A percentile compares a stretch with the other conserved stretches of the same genome.
Evolutionary conservation across 2,113 vertebrate species (phyloP).

Genomic region (Heloderma charlesbogerti): DNA sequence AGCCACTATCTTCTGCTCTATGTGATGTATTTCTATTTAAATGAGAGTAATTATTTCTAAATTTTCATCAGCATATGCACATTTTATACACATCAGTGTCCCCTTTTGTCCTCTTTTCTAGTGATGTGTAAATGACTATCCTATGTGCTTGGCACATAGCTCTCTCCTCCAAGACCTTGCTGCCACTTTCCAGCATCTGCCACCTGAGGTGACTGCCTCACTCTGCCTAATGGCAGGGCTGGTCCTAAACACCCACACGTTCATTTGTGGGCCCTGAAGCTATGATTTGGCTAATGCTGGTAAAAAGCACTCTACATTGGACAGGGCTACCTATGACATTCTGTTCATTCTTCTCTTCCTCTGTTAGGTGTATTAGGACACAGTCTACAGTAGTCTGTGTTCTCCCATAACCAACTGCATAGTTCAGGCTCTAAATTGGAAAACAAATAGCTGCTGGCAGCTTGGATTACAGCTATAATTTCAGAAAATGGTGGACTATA

Average conservation of each 20-base stretch:
- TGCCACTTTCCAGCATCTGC: no score
- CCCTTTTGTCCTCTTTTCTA: no score
- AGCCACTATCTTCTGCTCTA: no score
- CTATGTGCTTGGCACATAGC: no score
- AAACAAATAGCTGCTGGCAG: constrained; percentile 28
- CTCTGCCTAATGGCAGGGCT: no score
- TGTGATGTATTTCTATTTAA: no score
- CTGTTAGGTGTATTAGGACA: background rate
- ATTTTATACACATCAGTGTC: no score
- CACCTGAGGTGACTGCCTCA: no score
- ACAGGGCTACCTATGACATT: background rate
- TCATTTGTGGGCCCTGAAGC: background rate
- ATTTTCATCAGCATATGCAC: no score
- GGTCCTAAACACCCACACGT: background rate
- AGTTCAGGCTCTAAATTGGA: constrained; percentile 22
- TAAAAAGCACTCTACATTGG: background rate
- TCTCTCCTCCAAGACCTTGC: no score
- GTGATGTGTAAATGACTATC: no score
- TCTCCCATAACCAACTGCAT: background rate
- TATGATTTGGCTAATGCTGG: background rate
- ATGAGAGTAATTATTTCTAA: no score
- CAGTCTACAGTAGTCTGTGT: background rate
- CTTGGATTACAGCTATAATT: constrained; percentile 28
- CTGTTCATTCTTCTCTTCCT: background rate
- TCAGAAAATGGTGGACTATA: constrained; percentile 3